Evolutionary conservation across 2,113 vertebrate species (phyloP).

Genomic region (Ranitomeya imitator): DNA sequence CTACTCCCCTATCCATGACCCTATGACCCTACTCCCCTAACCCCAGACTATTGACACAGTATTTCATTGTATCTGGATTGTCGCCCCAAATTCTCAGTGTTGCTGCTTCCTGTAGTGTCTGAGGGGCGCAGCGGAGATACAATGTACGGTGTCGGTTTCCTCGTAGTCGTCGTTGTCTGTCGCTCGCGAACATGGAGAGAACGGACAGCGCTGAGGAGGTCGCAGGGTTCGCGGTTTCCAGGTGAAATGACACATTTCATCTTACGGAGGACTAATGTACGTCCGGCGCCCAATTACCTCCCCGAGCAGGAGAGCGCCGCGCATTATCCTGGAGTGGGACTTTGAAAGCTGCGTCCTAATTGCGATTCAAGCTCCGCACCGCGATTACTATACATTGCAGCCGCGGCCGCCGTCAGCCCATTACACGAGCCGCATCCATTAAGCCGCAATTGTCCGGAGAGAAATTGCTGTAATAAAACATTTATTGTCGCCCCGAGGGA

Average conservation of each 20-base stretch:
- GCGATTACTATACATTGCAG: slow-evolving; percentile 45
- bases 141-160: too few relatives aligned
- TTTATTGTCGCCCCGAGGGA: slow-evolving; percentile 59
- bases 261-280: slow-evolving; percentile 46
- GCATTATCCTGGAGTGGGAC: slow-evolving; percentile 29
- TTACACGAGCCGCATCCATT: slow-evolving; percentile 28
- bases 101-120: neutral
- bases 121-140: neutral
- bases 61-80: neutral
- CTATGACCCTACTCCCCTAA: too few relatives aligned
- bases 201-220: slow-evolving; percentile 2
- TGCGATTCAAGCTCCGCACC: slow-evolving; percentile 31
- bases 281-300: slow-evolving; percentile 50
- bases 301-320: slow-evolving; percentile 8
- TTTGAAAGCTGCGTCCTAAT: slow-evolving; percentile 37
- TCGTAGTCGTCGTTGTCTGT: neutral
- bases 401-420: neutral
- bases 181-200: neutral
- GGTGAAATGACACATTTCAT: slow-evolving; percentile 38
- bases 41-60: too few relatives aligned
- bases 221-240: neutral
- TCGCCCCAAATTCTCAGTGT: neutral
- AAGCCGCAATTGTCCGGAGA: slow-evolving; percentile 52
- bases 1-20: too few relatives aligned
- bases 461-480: slow-evolving; percentile 56